Evolutionary conservation across 2,888 invertebrate genomes (phyloP).

Genomic region (Gasteruption jaculator): DNA sequence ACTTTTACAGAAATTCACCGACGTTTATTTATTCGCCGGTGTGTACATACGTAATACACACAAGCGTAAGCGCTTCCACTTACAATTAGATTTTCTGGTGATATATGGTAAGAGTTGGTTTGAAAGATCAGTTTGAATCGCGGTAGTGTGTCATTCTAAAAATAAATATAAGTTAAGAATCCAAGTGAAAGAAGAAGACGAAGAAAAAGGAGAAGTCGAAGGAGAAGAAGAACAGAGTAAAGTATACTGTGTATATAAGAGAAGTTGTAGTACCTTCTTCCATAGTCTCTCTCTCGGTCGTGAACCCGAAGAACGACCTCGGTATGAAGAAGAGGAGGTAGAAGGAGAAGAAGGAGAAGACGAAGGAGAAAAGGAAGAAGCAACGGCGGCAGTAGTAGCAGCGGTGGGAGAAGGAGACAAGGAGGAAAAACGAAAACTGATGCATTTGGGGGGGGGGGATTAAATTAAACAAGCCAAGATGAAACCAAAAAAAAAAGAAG

Average conservation of each 20-base stretch:
- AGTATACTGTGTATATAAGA: conserved; percentile 20
- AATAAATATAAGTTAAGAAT: conserved; percentile 36
- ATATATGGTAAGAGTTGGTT: too few species aligned
- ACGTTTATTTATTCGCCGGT: too few species aligned
- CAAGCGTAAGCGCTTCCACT: too few species aligned
- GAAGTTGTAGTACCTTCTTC: conserved; percentile 22
- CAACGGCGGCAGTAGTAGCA: conserved; percentile 6
- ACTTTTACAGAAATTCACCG: too few species aligned
- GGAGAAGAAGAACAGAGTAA: not conserved
- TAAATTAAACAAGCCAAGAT: conserved; percentile 37
- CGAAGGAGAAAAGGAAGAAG: conserved; percentile 9
- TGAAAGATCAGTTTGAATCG: too few species aligned
- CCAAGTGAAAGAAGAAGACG: conserved; percentile 19
- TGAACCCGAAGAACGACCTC: conserved; percentile 42
- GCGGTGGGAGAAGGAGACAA: not conserved
- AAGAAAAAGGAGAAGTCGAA: not conserved
- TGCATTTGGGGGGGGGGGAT: conserved; percentile 25
- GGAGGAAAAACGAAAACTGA: conserved; percentile 7
- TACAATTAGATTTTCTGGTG: too few species aligned
- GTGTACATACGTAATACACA: too few species aligned
- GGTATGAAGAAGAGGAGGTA: conserved; percentile 28
- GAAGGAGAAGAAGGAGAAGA: conserved; percentile 19
- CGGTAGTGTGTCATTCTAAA: conserved; percentile 50
- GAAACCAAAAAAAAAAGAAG: too few species aligned
- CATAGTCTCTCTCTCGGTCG: conserved; percentile 37